Evolutionary conservation across 2,797 vertebrate genomes (phyloP).

Genomic region (Epinephelus coioides): DNA sequence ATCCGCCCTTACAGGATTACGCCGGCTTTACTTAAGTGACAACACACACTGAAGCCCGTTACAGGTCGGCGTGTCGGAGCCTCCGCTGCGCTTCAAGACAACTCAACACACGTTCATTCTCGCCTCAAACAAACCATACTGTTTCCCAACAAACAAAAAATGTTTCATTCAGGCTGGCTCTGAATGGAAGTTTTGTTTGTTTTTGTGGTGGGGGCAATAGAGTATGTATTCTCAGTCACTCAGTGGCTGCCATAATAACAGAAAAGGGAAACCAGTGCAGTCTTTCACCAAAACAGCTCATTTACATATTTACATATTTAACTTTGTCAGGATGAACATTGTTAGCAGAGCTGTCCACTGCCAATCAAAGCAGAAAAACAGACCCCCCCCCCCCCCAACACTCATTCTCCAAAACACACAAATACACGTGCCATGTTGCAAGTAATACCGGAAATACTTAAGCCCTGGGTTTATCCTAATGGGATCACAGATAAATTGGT

Average conservation of each 20-base stretch:
- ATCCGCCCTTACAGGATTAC: constrained; percentile 86
- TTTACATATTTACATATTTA: constrained; percentile 1
- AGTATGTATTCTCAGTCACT: neutral
- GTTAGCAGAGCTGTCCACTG: neutral
- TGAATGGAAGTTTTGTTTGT: neutral
- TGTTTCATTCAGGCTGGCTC: neutral
- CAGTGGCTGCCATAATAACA: neutral
- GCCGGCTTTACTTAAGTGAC: constrained; percentile 81
- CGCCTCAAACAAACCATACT: neutral
- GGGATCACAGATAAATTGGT: constrained; percentile 5
- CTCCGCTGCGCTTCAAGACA: constrained; percentile 25
- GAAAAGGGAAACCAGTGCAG: neutral
- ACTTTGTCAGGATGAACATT: neutral
- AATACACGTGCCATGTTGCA: neutral
- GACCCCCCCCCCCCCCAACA: too few relatives aligned
- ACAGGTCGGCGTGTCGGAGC: constrained; percentile 23
- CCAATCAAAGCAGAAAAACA: neutral
- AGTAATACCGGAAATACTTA: constrained; percentile 10
- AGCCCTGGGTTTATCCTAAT: constrained; percentile 21
- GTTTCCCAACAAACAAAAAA: constrained; percentile 42
- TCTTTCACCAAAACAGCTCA: neutral
- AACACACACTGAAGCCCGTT: constrained; percentile 58
- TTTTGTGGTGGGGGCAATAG: neutral
- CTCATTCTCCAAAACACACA: neutral
- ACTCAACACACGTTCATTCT: neutral